Evolutionary conservation across 1,140 invertebrate genomes (phyloP).

Genomic region (Parapsyche elsis): DNA sequence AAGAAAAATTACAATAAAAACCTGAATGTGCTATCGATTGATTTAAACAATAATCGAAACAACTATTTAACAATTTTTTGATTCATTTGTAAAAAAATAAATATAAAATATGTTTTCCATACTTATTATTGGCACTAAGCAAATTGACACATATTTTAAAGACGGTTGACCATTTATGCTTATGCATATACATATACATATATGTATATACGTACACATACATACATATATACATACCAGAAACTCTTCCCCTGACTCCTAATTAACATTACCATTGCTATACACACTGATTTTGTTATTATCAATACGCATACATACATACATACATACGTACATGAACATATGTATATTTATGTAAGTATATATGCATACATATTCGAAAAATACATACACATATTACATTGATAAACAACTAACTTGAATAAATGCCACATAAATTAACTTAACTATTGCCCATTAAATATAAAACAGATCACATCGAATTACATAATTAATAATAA

Average conservation of each 20-base stretch:
- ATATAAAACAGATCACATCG: constrained; percentile 10
- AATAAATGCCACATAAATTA: constrained; percentile 29
- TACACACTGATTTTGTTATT: constrained; percentile 39
- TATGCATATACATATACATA: background rate
- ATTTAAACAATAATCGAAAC: background rate
- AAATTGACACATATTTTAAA: constrained; percentile 43
- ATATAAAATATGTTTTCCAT: constrained; percentile 1
- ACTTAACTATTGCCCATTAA: constrained; percentile 33
- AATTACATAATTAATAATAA: background rate
- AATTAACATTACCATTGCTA: constrained; percentile 48
- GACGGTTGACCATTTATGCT: constrained; percentile 33
- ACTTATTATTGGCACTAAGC: constrained; percentile 45
- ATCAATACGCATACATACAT: background rate
- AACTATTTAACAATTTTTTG: constrained; percentile 18
- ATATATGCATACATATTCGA: background rate
- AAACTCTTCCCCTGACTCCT: constrained; percentile 35
- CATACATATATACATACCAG: constrained; percentile 23
- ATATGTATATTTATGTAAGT: background rate
- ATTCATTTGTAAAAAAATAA: constrained; percentile 22
- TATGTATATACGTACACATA: constrained; percentile 8
- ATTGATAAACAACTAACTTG: constrained; percentile 32
- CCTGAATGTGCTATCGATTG: background rate
- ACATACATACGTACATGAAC: background rate
- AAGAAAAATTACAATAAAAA: background rate
- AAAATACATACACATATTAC: constrained; percentile 31